Conservation (phyloP, 1,140 invertebrate genomes). For the Trachymyrmex septentrionalis region DNA sequence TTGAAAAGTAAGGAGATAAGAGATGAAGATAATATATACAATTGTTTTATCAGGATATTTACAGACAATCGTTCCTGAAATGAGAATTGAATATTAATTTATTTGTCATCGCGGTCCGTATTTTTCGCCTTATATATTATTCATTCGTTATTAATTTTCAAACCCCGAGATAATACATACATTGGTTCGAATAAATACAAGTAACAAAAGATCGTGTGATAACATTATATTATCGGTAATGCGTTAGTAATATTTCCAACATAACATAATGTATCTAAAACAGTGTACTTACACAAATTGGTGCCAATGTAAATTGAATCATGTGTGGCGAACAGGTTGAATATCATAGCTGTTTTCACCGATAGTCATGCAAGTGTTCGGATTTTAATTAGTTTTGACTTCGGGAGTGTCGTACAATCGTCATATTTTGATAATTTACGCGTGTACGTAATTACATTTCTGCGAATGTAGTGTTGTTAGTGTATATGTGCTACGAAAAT, state of each 20-base stretch:
- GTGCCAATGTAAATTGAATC: neutral
- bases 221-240: neutral
- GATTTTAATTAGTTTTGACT: slow-evolving; percentile 16
- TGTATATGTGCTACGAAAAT: neutral
- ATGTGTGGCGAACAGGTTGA: neutral
- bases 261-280: neutral
- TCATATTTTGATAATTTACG: neutral
- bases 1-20: neutral
- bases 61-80: neutral
- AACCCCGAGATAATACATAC: neutral
- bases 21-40: neutral
- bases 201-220: neutral
- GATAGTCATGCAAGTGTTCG: neutral
- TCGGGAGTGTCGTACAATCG: neutral
- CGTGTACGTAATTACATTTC: neutral
- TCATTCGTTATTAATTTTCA: neutral
- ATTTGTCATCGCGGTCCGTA: neutral
- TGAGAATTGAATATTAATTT: neutral
- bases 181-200: neutral
- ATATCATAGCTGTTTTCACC: neutral
- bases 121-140: neutral
- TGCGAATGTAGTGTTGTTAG: neutral
- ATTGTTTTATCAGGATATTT: slow-evolving; percentile 1
- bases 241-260: neutral
- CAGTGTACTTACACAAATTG: neutral